Base-by-base conservation (phyloP, 2,113 vertebrate species). In the Entosphenus tridentatus region DNA sequence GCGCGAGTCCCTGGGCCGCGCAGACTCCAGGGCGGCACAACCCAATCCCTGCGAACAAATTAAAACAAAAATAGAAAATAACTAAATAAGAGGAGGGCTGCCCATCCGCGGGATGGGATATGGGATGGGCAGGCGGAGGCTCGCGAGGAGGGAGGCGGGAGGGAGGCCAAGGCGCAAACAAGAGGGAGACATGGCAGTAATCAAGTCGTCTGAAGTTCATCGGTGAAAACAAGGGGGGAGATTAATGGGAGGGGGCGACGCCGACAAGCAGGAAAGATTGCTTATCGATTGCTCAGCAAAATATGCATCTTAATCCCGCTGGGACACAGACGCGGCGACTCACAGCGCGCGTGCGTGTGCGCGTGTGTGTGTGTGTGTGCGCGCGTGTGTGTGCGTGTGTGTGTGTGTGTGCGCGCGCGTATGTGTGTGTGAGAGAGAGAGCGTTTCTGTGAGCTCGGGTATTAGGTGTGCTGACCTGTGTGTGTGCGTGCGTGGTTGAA, bases 121-220 rank as follows among this genome's bases (percentile, higher is more conserved):
- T 13, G 58, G 16, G 58, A 62, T 13, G 16, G 58, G 58, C 58
- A 62, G 58, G 16, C 16, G 16, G 58, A 62, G 58, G 58, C 39
- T 39, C 39, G 39, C 39, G 58, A 62, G 58, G 58, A 62, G 58
- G 16, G 58, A 62, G 58, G 58, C 13, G 58, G 58, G 58, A 62
- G 3, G 58, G 16, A 17, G 8, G 16, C 13, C 13, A 17, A 62
- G 58, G 58, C 58, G 16, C 13, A 62, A 62, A 17, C 13, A 62
- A 17, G 16, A 17, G 8, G 58, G 58, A 62, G 58, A 62, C 13
- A 65, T 65, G n/a, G 62, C 62, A 65, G 21, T 65, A 65, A 65
- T 65, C 62, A 65, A 65, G 62, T 65, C 62, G 62, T 65, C 62
- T 65, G n/a, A 65, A 21, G 62, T 65, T 65, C 62, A 65, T 65